Base-by-base conservation (phyloP, 35 echinoderm and acorn worm genomes). In the Apostichopus californicus region DNA sequence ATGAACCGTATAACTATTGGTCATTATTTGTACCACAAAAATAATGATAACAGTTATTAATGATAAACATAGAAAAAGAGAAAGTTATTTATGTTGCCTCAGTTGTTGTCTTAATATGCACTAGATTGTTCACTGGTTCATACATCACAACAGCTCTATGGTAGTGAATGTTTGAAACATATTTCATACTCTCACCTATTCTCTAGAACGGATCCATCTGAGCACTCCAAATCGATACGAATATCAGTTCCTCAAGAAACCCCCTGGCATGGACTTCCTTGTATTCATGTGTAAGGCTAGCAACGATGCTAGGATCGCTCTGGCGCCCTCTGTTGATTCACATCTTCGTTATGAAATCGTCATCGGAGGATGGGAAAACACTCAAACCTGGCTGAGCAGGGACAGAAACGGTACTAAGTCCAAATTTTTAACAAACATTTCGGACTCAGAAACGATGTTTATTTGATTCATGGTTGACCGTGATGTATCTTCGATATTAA, bases 221-320 rank as follows among this genome's bases (percentile, higher is more conserved):
- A 95, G 95, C 18, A 99, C 97, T 28, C 97, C 95, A 5, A 96
- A 95, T 85, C 90, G 75, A 5, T 96, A 99, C 54, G 95, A 96
- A 34, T 99, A 96, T 78, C 93, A 99, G 60, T 99, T 94, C 79
- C 72, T 96, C 78, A 85, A 93, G 64, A 92, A 87, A 66, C 95
- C 95, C 14, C 72, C 88, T 9, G 75, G n/a, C 20, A 90, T 99
- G 89, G 89, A 93, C 5, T 94, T 92, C 92, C 93, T 99, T 55
- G 88, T 92, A 24, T 99, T 99, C 86, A 90, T 94, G 73, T 92
- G 88, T 83, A 96, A 95, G 77, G 97, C 97, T 11, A 93, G 92
- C 26, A 99, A 96, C 83, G 95, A 99, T 86, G 97, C 95, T 12
- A 89, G 93, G 20, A 92, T 99, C 77, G 95, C 95, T 13, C 54